A percentile compares a stretch with the other conserved stretches of the same genome.
Conservation (phyloP, 2,888 invertebrate species). For the Oeneis ivallda region DNA sequence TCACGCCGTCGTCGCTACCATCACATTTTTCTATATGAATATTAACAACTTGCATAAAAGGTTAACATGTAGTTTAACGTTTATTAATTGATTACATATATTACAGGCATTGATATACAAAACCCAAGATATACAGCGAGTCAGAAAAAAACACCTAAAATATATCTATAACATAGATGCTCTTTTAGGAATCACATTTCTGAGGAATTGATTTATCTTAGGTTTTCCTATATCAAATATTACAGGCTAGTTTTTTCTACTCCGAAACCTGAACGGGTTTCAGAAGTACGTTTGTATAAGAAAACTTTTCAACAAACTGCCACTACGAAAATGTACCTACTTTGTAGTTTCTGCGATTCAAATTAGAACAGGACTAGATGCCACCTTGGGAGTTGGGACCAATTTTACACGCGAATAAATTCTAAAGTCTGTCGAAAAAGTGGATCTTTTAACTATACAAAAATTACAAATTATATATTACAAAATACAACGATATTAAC, state of each 20-base stretch:
- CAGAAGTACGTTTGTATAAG: conserved; percentile 32
- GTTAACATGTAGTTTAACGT: conserved; percentile 29
- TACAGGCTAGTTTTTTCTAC: conserved; percentile 25
- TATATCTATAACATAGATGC: too few relatives aligned
- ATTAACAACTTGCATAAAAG: conserved; percentile 39
- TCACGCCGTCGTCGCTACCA: neutral
- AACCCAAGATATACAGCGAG: neutral
- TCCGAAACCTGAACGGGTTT: conserved; percentile 21
- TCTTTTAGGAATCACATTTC: neutral
- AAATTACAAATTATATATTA: too few relatives aligned
- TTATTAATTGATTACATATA: conserved; percentile 30
- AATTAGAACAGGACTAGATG: conserved; percentile 7
- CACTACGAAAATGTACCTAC: conserved; percentile 49
- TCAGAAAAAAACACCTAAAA: neutral
- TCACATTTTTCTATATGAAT: conserved; percentile 14
- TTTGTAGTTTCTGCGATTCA: conserved; percentile 20
- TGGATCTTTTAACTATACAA: too few relatives aligned
- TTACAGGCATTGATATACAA: conserved; percentile 21
- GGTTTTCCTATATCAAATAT: conserved; percentile 9
- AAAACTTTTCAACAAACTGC: conserved; percentile 40
- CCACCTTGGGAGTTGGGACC: neutral
- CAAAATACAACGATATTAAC: too few relatives aligned
- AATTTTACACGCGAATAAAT: neutral
- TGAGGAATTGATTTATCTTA: neutral
- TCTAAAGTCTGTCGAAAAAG: too few relatives aligned